Evolutionary conservation across 2,797 vertebrate genomes (phyloP).

Genomic region (Remorina albescens): DNA sequence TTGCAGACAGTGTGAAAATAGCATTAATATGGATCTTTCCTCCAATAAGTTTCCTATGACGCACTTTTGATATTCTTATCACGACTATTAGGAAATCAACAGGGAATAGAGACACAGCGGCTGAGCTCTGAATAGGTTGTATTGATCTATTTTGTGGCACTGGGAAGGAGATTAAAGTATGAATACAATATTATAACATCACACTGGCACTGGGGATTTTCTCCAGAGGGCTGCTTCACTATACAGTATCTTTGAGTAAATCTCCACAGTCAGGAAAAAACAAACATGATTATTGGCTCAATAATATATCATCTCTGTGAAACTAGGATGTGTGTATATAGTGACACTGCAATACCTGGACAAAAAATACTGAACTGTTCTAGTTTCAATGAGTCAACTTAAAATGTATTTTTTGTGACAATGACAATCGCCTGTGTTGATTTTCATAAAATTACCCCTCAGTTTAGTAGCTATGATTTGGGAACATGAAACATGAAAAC

Average conservation of each 20-base stretch:
- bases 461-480: background rate
- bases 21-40: conserved; percentile 76
- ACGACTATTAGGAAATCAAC: conserved; percentile 63
- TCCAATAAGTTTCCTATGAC: conserved; percentile 39
- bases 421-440: background rate
- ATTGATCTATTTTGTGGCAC: conserved; percentile 72
- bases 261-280: conserved; percentile 58
- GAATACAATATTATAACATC: conserved; percentile 69
- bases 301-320: conserved; percentile 41
- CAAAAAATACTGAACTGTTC: background rate
- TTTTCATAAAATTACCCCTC: no score
- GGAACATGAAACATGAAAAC: background rate
- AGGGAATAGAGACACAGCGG: conserved; percentile 60
- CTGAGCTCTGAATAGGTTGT: conserved; percentile 59
- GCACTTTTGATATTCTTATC: conserved; percentile 71
- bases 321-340: conserved; percentile 6
- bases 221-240: conserved; percentile 56
- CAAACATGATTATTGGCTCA: conserved; percentile 46
- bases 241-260: conserved; percentile 51
- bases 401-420: background rate
- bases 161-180: conserved; percentile 66
- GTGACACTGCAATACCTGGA: background rate
- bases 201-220: conserved; percentile 46
- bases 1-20: conserved; percentile 57
- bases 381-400: conserved; percentile 13